Conservation (phyloP, 2,797 vertebrate genomes). For the Ciconia nigra region DNA sequence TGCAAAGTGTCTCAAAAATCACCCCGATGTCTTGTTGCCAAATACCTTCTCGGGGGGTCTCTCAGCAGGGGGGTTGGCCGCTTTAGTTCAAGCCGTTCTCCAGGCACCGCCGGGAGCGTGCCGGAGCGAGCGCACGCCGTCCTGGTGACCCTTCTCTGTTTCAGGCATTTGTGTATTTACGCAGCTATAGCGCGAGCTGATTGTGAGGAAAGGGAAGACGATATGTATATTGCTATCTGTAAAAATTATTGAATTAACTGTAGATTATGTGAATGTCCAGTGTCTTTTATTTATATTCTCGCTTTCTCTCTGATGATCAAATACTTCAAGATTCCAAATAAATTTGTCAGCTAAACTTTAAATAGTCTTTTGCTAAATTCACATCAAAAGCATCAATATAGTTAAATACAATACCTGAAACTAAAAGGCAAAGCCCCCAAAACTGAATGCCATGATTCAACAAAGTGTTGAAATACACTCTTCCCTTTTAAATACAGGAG, state of each 20-base stretch:
- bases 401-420: not conserved
- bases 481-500: not conserved
- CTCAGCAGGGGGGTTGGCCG: not conserved
- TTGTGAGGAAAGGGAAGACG: conserved; percentile 30
- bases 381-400: not conserved
- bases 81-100: not conserved
- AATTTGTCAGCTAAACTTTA: conserved; percentile 88
- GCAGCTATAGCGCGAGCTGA: not conserved
- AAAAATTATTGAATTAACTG: conserved; percentile 47
- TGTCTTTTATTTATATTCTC: conserved; percentile 88
- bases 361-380: conserved; percentile 36
- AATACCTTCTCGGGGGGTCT: not conserved
- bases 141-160: not conserved
- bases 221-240: conserved; percentile 37
- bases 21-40: conserved; percentile 69
- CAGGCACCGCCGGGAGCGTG: not conserved
- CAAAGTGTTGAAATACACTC: not conserved
- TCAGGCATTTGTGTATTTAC: conserved; percentile 81
- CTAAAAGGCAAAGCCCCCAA: not conserved
- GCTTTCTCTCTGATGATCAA: conserved; percentile 82
- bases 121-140: not conserved
- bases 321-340: conserved; percentile 87
- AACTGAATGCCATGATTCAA: not conserved
- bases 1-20: not conserved
- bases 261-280: conserved; percentile 79